Conservation (phyloP, 2,113 vertebrate species). For the Trinectes maculatus region DNA sequence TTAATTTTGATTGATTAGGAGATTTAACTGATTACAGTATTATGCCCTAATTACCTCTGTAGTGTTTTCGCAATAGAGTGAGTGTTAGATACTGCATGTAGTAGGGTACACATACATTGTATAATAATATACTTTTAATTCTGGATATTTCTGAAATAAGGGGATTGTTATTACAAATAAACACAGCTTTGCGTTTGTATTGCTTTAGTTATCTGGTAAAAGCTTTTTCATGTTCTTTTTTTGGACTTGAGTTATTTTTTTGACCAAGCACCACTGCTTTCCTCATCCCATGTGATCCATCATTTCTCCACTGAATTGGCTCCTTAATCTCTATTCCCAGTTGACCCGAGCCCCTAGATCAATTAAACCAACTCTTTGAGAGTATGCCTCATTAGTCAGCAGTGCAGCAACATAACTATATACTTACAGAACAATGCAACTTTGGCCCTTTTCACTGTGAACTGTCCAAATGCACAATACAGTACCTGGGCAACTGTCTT, state of each 20-base stretch:
- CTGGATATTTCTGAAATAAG: neutral
- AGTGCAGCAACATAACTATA: neutral
- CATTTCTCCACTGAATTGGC: slow-evolving; percentile 19
- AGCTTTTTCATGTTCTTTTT: neutral
- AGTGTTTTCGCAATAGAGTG: too few relatives aligned
- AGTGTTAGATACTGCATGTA: too few relatives aligned
- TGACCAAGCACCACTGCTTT: neutral
- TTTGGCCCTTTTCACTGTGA: neutral
- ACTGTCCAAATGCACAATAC: neutral
- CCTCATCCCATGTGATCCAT: slow-evolving; percentile 35
- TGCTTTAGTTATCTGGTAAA: neutral
- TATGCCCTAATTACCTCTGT: neutral
- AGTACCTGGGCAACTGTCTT: neutral
- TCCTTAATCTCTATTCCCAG: slow-evolving; percentile 26
- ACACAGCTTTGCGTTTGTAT: neutral
- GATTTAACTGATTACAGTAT: neutral
- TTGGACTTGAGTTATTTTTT: neutral
- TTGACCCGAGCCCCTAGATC: slow-evolving; percentile 24
- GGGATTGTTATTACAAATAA: neutral
- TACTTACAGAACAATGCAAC: neutral
- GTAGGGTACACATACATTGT: too few relatives aligned
- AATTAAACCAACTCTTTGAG: slow-evolving; percentile 24
- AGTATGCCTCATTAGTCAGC: slow-evolving; percentile 33
- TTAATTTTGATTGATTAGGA: too few relatives aligned
- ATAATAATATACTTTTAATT: too few relatives aligned